These are phyloP conservation scores for Onthophagus sagittarius DNA, from an alignment of 2,888 invertebrate genomes.

Conservation along the genomic window DNA sequence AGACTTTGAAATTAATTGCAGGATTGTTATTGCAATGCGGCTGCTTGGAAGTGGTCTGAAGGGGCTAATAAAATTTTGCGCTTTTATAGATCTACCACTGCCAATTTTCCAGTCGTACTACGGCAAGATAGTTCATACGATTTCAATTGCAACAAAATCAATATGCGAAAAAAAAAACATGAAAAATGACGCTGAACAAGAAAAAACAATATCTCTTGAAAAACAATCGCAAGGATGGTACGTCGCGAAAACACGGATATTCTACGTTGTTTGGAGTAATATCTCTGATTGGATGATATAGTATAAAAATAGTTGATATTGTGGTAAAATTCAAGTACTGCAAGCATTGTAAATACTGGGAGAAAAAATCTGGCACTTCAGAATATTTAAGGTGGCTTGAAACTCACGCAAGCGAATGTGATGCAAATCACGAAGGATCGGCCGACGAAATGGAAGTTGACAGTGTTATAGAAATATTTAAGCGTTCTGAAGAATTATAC, in stretches of 20 bases:
- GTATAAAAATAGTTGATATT: slow-evolving; percentile 30
- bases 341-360: not conserved
- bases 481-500: slow-evolving; percentile 17
- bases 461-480: too few relatives aligned
- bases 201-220: slow-evolving; percentile 16
- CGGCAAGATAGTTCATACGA: slow-evolving; percentile 14
- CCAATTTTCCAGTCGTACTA: slow-evolving; percentile 29
- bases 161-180: slow-evolving; percentile 13
- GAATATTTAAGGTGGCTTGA: not conserved
- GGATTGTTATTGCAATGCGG: slow-evolving; percentile 29
- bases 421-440: slow-evolving; percentile 13
- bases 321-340: not conserved
- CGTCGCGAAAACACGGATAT: slow-evolving; percentile 31
- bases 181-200: slow-evolving; percentile 9
- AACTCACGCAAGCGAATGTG: slow-evolving; percentile 15
- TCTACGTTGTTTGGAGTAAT: slow-evolving; percentile 31
- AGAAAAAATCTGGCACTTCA: slow-evolving; percentile 12
- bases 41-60: slow-evolving; percentile 28
- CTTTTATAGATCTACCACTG: slow-evolving; percentile 29
- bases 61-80: slow-evolving; percentile 28
- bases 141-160: slow-evolving; percentile 15
- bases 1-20: slow-evolving; percentile 28
- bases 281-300: slow-evolving; percentile 30
- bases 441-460: slow-evolving; percentile 30
- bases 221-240: slow-evolving; percentile 27